Conservation (phyloP, 2,888 invertebrate genomes). For the Steinernema scapterisci region DNA sequence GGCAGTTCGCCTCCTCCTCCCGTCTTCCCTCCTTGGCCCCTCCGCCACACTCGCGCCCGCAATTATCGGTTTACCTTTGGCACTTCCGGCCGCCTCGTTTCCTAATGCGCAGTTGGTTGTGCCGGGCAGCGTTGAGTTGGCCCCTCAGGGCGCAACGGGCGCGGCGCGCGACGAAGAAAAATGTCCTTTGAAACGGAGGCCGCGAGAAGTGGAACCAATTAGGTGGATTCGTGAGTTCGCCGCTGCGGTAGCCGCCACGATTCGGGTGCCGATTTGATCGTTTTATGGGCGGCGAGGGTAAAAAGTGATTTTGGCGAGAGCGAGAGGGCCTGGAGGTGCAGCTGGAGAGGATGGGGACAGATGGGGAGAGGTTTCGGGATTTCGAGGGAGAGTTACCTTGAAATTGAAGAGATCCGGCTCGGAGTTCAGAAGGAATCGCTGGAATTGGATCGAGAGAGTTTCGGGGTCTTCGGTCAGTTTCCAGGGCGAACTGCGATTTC, state of each 20-base stretch:
- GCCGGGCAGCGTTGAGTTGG: constrained; percentile 23
- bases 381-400: background rate
- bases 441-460: no score
- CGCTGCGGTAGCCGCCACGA: background rate
- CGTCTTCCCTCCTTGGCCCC: no score
- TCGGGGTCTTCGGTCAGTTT: no score
- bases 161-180: constrained; percentile 30
- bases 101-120: constrained; percentile 26
- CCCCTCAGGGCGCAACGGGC: background rate
- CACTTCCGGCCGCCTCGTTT: constrained; percentile 29
- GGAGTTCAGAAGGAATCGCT: no score
- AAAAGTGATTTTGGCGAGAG: constrained; percentile 4
- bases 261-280: constrained; percentile 23
- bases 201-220: constrained; percentile 23
- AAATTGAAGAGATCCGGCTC: no score
- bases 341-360: background rate
- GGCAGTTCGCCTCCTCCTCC: background rate
- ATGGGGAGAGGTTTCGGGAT: background rate
- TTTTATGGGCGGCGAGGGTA: constrained; percentile 25
- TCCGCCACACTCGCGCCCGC: background rate
- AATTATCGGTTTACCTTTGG: constrained; percentile 33
- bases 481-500: no score
- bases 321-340: background rate
- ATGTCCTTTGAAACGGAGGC: constrained; percentile 23
- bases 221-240: constrained; percentile 6